Evolutionary conservation across 2,113 vertebrate species (phyloP).

Genomic region (Acanthochromis polyacanthus): DNA sequence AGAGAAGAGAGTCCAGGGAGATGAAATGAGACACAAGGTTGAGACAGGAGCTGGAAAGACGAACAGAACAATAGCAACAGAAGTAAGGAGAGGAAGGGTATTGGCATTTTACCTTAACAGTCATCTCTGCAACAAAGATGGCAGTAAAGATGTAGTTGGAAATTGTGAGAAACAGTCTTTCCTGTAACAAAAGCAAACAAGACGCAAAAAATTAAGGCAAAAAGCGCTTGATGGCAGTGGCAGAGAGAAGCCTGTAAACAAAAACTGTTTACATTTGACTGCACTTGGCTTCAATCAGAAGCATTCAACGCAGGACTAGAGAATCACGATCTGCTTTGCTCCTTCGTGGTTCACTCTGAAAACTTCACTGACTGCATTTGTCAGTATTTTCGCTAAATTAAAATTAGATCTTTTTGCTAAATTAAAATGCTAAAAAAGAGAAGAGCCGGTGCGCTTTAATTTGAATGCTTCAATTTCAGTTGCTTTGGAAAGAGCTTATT

Average conservation of each 20-base stretch:
- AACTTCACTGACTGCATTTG: not conserved
- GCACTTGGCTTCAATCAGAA: not conserved
- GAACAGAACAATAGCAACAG: not conserved
- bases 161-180: conserved; percentile 94
- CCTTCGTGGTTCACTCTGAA: not conserved
- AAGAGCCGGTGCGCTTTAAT: not conserved
- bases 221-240: not conserved
- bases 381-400: conserved; percentile 16
- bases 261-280: too few relatives aligned
- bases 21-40: not conserved
- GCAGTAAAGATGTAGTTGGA: conserved; percentile 99
- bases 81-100: not conserved
- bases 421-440: conserved; percentile 9
- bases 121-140: conserved; percentile 98
- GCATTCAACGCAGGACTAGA: too few relatives aligned
- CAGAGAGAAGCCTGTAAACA: not conserved
- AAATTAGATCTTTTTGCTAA: not conserved
- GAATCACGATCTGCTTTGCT: not conserved
- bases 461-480: not conserved
- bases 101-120: conserved; percentile 89
- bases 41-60: not conserved
- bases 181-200: conserved; percentile 79
- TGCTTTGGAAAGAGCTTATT: conserved; percentile 5
- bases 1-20: too few relatives aligned
- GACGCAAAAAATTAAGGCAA: not conserved